Base-by-base conservation (phyloP, 2,888 invertebrate species). In the Drosophila atripex region DNA sequence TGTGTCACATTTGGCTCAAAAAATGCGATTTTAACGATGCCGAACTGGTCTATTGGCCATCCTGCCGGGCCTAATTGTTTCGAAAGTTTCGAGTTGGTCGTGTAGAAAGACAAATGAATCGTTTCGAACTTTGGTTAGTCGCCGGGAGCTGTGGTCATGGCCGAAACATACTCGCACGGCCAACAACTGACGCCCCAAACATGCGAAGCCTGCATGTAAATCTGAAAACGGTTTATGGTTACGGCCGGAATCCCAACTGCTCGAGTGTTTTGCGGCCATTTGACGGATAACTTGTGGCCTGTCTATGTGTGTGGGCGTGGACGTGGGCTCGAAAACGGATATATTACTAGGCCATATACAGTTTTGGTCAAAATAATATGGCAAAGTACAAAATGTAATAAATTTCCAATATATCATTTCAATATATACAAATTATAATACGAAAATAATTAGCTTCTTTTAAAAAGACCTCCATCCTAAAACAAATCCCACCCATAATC, bases 211-310 rank as follows among this genome's bases (percentile, higher is more conserved):
- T 59, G 86, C 82, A 87, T 88, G 87, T 80, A 88, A 88, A 80
- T 86, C 88, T 70, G 54, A 69, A 78, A 87, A 76, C 84, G 83
- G 88, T 84, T 88, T 88, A 87, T 78, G 88, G 80, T 84, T 86
- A 72, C 82, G 73, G 57, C 73, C 71, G 35, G 68, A 86, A 78
- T 86, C 83, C 88, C 88, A 73, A 76, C 71, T 66, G 85, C 78
- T 80, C 73, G 69, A 68, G 86, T 64, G 83, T 50, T 53, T 52
- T 72, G 80, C 61, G 76, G 71, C 88, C 65, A 52, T 83, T 84
- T 84, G 84, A 84, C 88, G 85, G 88, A 84, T 88, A 88, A 76
- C 87, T 88, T 84, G 88, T 69, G 88, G 83, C 68, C 68, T 57
- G 58, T 52, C 50, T 38, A n/a, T n/a, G 45, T 35, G 39, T 47